Evolutionary conservation across 2,888 invertebrate genomes (phyloP).

Genomic region (Hipparchia semele): DNA sequence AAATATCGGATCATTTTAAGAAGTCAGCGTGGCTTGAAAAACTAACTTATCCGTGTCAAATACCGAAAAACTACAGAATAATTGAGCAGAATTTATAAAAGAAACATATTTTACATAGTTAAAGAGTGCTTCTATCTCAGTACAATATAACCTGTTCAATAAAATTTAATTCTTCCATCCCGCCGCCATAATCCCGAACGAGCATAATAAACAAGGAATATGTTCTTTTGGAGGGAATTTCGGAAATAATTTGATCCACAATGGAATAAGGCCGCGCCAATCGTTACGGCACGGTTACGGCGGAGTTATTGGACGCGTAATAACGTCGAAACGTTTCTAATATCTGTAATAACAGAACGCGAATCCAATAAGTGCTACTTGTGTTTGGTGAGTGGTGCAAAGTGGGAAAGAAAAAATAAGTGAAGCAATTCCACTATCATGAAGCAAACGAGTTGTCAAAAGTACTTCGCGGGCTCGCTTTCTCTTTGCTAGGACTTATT

Average conservation of each 20-base stretch:
- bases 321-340: conserved; percentile 55
- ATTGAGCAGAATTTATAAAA: background rate
- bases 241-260: conserved; percentile 36
- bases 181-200: conserved; percentile 27
- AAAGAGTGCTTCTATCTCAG: background rate
- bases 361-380: conserved; percentile 60
- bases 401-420: conserved; percentile 3
- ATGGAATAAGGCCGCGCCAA: conserved; percentile 36
- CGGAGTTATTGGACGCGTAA: conserved; percentile 55
- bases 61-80: too few species aligned
- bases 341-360: conserved; percentile 62
- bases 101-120: background rate
- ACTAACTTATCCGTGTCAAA: too few species aligned
- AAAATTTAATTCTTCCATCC: conserved; percentile 23
- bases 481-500: too few species aligned
- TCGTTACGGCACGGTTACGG: conserved; percentile 41
- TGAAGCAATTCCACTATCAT: background rate
- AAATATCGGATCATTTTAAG: too few species aligned
- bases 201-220: conserved; percentile 34
- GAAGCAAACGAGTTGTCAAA: background rate
- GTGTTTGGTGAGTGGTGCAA: conserved; percentile 32
- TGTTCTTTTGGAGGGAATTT: conserved; percentile 31
- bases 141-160: conserved; percentile 7
- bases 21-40: too few species aligned
- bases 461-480: too few species aligned